Conservation (phyloP, 2,113 vertebrate species). For the Chloebia gouldiae region DNA sequence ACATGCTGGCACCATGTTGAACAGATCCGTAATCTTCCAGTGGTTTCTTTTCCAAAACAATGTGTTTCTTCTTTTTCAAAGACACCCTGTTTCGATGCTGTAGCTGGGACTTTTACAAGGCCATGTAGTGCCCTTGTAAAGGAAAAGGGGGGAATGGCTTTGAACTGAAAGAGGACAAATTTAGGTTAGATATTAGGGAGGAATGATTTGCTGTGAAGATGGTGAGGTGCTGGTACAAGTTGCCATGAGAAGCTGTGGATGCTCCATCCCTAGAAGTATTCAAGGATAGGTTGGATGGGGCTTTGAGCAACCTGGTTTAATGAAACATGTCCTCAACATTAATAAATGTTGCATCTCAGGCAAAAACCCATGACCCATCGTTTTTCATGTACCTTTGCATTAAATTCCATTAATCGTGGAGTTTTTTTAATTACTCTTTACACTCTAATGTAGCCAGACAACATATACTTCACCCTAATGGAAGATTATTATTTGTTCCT, state of each 20-base stretch:
- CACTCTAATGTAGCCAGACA: background rate
- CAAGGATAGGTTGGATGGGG: background rate
- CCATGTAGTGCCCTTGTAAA: background rate
- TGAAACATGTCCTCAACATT: background rate
- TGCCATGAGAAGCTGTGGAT: background rate
- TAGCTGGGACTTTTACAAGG: background rate
- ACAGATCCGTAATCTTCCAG: background rate
- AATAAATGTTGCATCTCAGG: background rate
- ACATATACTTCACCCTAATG: background rate
- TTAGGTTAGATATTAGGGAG: background rate
- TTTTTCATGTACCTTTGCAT: background rate
- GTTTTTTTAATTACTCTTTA: background rate
- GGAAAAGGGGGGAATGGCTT: background rate
- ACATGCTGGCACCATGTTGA: rapidly evolving
- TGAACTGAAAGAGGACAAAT: background rate
- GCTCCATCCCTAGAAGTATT: background rate
- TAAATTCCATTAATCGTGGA: background rate
- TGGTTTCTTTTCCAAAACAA: background rate
- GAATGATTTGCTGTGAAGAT: background rate
- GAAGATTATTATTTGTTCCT: background rate
- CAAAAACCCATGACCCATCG: background rate
- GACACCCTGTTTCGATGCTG: background rate
- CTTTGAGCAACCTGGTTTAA: background rate
- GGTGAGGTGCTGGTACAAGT: background rate
- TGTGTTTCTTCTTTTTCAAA: no score